A percentile compares a stretch with the other conserved stretches of the same genome.
Conservation (phyloP, 2,888 invertebrate genomes). For the Megastigmus dorsalis region DNA sequence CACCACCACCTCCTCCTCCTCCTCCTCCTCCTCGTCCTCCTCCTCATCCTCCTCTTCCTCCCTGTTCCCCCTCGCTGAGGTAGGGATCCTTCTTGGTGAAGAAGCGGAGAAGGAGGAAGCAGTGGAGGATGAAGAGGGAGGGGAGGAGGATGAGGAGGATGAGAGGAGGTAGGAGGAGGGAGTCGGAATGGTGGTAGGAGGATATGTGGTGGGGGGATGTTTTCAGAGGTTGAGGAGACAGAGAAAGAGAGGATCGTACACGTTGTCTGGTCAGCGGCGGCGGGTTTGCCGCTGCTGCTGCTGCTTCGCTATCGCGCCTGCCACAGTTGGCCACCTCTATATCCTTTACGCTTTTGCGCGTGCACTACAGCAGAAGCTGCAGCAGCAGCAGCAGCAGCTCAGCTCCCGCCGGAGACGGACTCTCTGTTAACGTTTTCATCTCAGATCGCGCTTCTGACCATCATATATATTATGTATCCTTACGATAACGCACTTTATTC, state of each 20-base stretch:
- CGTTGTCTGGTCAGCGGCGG: conserved; percentile 51
- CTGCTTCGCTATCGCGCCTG: conserved; percentile 65
- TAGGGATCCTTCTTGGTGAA: conserved; percentile 53
- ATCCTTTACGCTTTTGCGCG: conserved; percentile 66
- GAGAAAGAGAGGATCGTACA: conserved; percentile 43
- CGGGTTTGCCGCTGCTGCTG: conserved; percentile 55
- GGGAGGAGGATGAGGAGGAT: neutral
- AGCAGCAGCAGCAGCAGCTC: conserved; percentile 40
- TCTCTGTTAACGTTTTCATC: conserved; percentile 61
- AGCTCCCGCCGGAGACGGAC: conserved; percentile 34
- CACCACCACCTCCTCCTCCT: conserved; percentile 49
- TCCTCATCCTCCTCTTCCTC: conserved; percentile 50
- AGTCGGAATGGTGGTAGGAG: neutral
- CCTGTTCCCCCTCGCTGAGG: conserved; percentile 48
- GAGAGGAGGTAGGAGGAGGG: neutral
- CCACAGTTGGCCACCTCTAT: conserved; percentile 61
- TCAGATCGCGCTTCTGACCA: conserved; percentile 66
- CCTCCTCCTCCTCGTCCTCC: conserved; percentile 55
- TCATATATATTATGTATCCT: too few relatives aligned
- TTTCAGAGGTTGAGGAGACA: conserved; percentile 38
- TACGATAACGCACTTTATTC: too few relatives aligned
- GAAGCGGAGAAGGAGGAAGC: conserved; percentile 42
- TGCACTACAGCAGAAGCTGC: conserved; percentile 49
- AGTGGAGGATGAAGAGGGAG: conserved; percentile 13
- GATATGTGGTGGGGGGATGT: conserved; percentile 13